Percentiles rank a stretch among this genome's conserved stretches.
phyloP scores from a whole-genome alignment of 2,797 vertebrate genomes.

The Graptemys geographica region DNA sequence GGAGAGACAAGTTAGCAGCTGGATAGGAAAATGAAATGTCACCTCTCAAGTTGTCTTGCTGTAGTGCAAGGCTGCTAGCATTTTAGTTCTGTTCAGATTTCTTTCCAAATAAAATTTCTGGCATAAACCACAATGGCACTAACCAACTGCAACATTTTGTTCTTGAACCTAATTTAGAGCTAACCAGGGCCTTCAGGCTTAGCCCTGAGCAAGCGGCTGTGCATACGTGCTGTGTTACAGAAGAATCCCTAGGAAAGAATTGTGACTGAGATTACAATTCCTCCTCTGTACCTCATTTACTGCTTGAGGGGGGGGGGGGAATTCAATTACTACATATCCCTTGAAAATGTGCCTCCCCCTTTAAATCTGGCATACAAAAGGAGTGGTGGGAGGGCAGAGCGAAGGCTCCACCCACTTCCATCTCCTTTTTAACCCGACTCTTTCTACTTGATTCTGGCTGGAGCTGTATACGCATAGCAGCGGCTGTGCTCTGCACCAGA shows the following conservation, averaged over 20 bases:
- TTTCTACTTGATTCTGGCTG: not conserved
- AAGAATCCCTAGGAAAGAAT: not conserved
- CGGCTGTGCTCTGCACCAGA: not conserved
- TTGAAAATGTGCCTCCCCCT: not conserved
- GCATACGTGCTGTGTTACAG: not conserved
- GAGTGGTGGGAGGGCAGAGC: not conserved
- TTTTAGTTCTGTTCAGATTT: not conserved
- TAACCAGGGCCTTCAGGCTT: not conserved
- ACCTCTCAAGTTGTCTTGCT: not conserved
- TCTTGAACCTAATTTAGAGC: not conserved
- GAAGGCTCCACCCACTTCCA: not conserved
- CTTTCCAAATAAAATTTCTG: not conserved
- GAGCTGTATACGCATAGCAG: not conserved
- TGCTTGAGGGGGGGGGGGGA: too few relatives aligned
- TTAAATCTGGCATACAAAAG: not conserved
- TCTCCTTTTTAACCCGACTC: not conserved
- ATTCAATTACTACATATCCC: not conserved
- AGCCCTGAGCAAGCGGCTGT: not conserved
- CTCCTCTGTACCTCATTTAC: not conserved
- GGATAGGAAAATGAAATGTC: constrained; percentile 19
- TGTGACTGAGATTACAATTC: not conserved
- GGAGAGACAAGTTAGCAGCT: not conserved
- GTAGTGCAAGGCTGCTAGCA: not conserved
- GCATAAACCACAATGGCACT: not conserved
- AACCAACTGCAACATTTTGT: not conserved